Conservation (phyloP, 30 jellyfish, hydroid and myxozoan genomes). For the Aurelia aurita region DNA sequence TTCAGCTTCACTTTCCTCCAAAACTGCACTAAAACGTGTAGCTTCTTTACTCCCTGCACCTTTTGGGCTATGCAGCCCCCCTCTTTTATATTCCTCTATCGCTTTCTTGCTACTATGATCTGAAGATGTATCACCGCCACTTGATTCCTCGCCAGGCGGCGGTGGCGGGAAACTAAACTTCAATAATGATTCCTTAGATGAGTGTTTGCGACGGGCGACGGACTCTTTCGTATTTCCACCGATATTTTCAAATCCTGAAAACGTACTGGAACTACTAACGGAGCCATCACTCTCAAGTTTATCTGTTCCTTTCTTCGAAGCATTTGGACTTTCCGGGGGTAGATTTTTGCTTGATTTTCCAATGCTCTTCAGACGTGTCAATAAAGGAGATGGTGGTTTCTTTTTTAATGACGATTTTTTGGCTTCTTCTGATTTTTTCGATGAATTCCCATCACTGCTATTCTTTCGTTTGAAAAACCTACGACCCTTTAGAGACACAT, state of each 20-base stretch:
- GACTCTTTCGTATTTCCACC: constrained; percentile 34
- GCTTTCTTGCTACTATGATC: constrained; percentile 53
- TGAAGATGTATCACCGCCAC: constrained; percentile 65
- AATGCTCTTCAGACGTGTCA: constrained; percentile 21
- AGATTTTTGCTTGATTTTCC: constrained; percentile 5
- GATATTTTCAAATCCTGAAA: constrained; percentile 53
- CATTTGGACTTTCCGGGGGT: constrained; percentile 25
- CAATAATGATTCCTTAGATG: constrained; percentile 50
- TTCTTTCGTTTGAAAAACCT: not conserved
- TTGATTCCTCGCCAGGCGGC: constrained; percentile 56
- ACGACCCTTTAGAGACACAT: constrained; percentile 14
- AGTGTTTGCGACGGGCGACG: constrained; percentile 52
- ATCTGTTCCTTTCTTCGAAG: not conserved
- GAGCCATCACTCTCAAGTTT: constrained; percentile 32
- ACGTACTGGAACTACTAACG: constrained; percentile 58
- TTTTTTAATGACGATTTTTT: constrained; percentile 45
- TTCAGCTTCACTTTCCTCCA: constrained; percentile 38
- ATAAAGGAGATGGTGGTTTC: constrained; percentile 40
- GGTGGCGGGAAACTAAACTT: constrained; percentile 87
- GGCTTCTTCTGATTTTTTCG: constrained; percentile 14
- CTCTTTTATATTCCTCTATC: constrained; percentile 5
- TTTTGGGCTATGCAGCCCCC: not conserved
- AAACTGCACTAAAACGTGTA: constrained; percentile 40
- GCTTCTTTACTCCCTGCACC: not conserved
- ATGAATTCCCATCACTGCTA: constrained; percentile 1